Evolutionary conservation across 2,113 vertebrate genomes (phyloP).

Genomic region (Halichoerus grypus): DNA sequence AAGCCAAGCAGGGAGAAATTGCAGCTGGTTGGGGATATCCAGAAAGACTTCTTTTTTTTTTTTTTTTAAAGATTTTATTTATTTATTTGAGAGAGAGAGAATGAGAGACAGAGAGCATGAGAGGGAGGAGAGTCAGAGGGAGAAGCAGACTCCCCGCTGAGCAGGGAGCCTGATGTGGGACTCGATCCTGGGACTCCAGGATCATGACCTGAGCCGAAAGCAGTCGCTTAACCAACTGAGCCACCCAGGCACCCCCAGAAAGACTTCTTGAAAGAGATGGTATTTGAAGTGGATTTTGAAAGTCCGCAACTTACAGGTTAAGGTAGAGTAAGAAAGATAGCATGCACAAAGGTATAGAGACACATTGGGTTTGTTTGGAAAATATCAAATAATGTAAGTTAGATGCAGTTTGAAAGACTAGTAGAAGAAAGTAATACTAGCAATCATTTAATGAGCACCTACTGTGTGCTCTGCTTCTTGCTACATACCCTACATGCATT

Average conservation of each 20-base stretch:
- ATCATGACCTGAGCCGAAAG: too few species aligned
- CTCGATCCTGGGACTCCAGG: too few species aligned
- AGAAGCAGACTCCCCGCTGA: too few species aligned
- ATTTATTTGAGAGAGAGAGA: too few species aligned
- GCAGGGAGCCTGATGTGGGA: too few species aligned
- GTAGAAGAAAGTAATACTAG: background rate
- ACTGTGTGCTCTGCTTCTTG: background rate
- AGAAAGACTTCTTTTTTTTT: background rate
- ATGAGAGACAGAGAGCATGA: too few species aligned
- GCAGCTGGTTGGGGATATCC: background rate
- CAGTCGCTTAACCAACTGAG: too few species aligned
- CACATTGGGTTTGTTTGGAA: background rate
- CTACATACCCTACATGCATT: background rate
- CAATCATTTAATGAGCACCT: background rate
- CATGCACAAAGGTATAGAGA: background rate
- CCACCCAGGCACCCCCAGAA: background rate
- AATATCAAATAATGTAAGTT: background rate
- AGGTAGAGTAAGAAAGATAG: background rate
- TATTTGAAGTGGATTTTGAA: background rate
- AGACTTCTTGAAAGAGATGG: background rate
- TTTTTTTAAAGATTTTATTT: too few species aligned
- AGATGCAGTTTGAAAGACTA: background rate
- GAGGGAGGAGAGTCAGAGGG: too few species aligned
- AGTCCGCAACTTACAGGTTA: background rate
- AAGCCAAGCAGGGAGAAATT: background rate